Evolutionary conservation across 2,113 vertebrate species (phyloP).

Genomic region (Butorides virescens): DNA sequence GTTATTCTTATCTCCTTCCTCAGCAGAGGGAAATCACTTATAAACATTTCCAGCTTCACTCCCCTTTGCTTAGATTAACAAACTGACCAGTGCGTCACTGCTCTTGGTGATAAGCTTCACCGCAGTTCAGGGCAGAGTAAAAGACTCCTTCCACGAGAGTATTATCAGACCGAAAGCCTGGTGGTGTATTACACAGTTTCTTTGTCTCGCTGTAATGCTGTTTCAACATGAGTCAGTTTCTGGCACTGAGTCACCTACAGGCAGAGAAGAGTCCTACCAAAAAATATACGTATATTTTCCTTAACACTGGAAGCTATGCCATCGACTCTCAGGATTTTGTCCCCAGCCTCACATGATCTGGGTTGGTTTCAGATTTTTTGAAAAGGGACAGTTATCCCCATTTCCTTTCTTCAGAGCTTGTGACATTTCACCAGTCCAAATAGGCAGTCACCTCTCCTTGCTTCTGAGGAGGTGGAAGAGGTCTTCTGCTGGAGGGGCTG

Average conservation of each 20-base stretch:
- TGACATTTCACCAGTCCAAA: neutral
- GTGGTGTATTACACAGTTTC: neutral
- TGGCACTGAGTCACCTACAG: conserved; percentile 38
- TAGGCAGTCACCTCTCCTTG: neutral
- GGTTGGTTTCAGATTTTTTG: neutral
- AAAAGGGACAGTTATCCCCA: neutral
- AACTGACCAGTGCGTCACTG: conserved; percentile 29
- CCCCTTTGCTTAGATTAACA: conserved; percentile 26
- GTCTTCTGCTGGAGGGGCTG: neutral
- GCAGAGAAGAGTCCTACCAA: neutral
- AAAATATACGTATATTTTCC: neutral
- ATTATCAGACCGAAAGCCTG: neutral
- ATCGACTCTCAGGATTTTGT: neutral
- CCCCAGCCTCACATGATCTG: neutral
- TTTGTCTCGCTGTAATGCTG: conserved; percentile 31
- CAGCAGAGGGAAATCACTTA: conserved; percentile 45
- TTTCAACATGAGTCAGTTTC: conserved; percentile 23
- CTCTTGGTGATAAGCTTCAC: conserved; percentile 28
- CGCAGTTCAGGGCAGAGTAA: neutral
- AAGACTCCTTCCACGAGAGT: conserved; percentile 17
- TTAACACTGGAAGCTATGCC: neutral
- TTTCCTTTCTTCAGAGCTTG: neutral
- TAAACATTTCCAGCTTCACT: conserved; percentile 56
- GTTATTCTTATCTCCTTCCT: conserved; percentile 62
- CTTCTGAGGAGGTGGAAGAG: neutral